phyloP scores from a whole-genome alignment of 1,140 invertebrate species.

The Solenopsis invicta region DNA sequence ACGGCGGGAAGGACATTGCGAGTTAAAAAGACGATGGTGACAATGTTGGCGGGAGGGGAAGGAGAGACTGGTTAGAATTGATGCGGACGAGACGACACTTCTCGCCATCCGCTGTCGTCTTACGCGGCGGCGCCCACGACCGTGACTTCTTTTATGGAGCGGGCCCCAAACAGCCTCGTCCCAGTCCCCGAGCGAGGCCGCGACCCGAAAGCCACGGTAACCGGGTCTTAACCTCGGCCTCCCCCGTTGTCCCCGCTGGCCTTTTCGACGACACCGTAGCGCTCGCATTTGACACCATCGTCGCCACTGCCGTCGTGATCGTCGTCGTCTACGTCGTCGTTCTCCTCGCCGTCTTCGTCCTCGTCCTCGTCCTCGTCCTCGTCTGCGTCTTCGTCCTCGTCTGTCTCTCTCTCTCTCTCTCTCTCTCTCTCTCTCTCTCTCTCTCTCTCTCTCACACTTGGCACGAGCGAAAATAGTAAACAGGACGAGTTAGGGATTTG shows the following conservation, averaged over 20 bases:
- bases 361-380: not conserved
- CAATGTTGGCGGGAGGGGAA: not conserved
- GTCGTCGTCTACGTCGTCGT: not conserved
- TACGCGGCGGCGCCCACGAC: conserved; percentile 48
- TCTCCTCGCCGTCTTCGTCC: not conserved
- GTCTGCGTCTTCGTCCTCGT: no score
- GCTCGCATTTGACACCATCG: not conserved
- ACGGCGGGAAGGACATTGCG: conserved; percentile 21
- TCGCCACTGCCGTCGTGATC: not conserved
- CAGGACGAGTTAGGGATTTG: conserved; percentile 66
- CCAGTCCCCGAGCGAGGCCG: conserved; percentile 81
- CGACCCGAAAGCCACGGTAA: conserved; percentile 78
- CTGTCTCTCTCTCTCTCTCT: not conserved
- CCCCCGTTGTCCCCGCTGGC: conserved; percentile 59
- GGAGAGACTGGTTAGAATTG: conserved; percentile 61
- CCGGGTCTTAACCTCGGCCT: conserved; percentile 76
- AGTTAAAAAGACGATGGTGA: conserved; percentile 36
- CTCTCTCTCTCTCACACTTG: not conserved
- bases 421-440: no score
- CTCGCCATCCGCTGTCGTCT: conserved; percentile 42
- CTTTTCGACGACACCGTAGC: conserved; percentile 45
- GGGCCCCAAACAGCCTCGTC: conserved; percentile 79
- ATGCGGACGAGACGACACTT: conserved; percentile 54
- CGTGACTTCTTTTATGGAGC: conserved; percentile 73
- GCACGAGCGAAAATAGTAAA: conserved; percentile 60